Conservation (phyloP, 2,113 vertebrate species). For the Labeo rohita region DNA sequence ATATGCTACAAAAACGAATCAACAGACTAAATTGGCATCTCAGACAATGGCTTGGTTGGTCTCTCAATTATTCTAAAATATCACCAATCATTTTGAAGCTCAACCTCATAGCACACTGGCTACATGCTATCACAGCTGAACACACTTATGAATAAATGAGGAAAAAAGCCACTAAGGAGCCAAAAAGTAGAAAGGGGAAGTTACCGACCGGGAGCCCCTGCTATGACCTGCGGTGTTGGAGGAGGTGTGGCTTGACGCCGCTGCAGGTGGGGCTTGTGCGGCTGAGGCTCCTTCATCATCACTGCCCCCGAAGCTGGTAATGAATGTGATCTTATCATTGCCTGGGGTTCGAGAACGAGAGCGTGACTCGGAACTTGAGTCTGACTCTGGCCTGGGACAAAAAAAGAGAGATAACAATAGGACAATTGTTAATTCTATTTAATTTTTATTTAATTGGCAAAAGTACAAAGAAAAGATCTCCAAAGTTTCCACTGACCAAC, state of each 20-base stretch:
- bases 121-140: conserved; percentile 7
- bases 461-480: no score
- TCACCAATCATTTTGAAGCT: neutral
- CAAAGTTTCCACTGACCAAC: no score
- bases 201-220: conserved; percentile 96
- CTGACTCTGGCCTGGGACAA: conserved; percentile 77
- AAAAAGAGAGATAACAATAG: neutral
- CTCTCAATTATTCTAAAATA: neutral
- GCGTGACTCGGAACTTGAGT: conserved; percentile 85
- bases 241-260: conserved; percentile 73
- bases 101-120: neutral
- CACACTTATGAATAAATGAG: conserved; percentile 56
- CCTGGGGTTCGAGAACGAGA: conserved; percentile 86
- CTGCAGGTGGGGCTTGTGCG: conserved; percentile 63
- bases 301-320: conserved; percentile 94
- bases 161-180: conserved; percentile 73
- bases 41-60: neutral
- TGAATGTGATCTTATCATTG: conserved; percentile 93
- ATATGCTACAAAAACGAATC: neutral
- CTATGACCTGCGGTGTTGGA: conserved; percentile 87
- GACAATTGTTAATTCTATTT: no score
- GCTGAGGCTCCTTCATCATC: conserved; percentile 83
- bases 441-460: no score
- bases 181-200: conserved; percentile 74
- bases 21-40: neutral